A percentile compares a stretch with the other conserved stretches of the same genome.
Evolutionary conservation across 2,797 vertebrate genomes (phyloP).

Genomic region (Cynopterus sphinx): DNA sequence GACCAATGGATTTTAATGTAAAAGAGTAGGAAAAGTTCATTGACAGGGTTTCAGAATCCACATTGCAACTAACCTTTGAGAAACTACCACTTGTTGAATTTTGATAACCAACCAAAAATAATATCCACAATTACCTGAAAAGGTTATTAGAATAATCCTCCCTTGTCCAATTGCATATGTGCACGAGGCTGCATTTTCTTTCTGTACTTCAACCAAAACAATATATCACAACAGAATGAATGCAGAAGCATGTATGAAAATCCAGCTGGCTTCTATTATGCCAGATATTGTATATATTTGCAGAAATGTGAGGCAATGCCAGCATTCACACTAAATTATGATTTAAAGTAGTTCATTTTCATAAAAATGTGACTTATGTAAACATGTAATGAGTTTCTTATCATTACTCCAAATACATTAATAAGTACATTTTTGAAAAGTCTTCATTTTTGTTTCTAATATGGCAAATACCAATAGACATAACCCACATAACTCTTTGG

Average conservation of each 20-base stretch:
- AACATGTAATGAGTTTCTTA: background rate
- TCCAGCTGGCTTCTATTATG: conserved; percentile 12
- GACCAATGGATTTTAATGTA: conserved; percentile 6
- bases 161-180: background rate
- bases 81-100: conserved; percentile 12
- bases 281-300: conserved; percentile 44
- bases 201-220: conserved; percentile 3
- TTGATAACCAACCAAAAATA: background rate
- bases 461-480: background rate
- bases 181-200: conserved; percentile 6
- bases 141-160: conserved; percentile 21
- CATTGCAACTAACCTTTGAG: background rate
- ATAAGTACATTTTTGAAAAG: background rate
- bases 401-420: conserved; percentile 14
- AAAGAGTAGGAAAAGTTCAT: background rate
- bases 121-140: background rate
- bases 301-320: background rate
- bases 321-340: conserved; percentile 25
- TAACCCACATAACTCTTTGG: background rate
- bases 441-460: conserved; percentile 13
- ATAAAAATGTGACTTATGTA: background rate
- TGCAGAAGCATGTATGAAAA: background rate
- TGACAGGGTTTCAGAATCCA: background rate
- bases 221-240: background rate
- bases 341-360: background rate